These are phyloP conservation scores for Gasteruption jaculator DNA, from an alignment of 2,888 invertebrate genomes.

Conservation along the genomic window DNA sequence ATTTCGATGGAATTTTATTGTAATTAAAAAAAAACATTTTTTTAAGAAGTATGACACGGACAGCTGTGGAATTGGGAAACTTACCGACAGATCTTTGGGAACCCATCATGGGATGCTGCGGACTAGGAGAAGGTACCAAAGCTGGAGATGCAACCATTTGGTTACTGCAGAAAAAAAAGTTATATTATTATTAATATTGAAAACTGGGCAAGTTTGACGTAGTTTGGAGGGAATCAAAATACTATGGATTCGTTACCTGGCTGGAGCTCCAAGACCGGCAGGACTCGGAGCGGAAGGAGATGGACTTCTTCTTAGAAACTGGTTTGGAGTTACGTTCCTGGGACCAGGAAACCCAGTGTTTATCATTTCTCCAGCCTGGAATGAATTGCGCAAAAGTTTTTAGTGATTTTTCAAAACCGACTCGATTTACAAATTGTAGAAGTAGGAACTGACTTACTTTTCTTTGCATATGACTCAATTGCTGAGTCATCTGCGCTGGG, in stretches of 20 bases:
- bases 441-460: slow-evolving; percentile 33
- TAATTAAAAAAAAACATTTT: not conserved
- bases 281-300: slow-evolving; percentile 72
- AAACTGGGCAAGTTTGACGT: not conserved
- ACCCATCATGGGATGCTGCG: slow-evolving; percentile 61
- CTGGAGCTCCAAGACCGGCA: slow-evolving; percentile 60
- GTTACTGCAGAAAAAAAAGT: slow-evolving; percentile 40
- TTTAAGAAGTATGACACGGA: no score
- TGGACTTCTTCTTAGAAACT: slow-evolving; percentile 76
- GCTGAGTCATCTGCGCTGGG: slow-evolving; percentile 46
- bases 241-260: slow-evolving; percentile 29
- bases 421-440: not conserved
- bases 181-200: not conserved
- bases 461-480: slow-evolving; percentile 53
- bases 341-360: slow-evolving; percentile 53
- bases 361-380: slow-evolving; percentile 52
- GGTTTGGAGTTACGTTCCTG: slow-evolving; percentile 68
- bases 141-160: slow-evolving; percentile 70
- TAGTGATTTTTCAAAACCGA: not conserved
- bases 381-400: not conserved
- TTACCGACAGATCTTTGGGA: slow-evolving; percentile 59
- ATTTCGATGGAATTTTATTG: slow-evolving; percentile 1
- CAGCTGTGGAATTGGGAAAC: no score
- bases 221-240: not conserved
- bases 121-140: slow-evolving; percentile 65